Evolutionary conservation across 2,888 invertebrate species (phyloP).

Genomic region (Mayetiola destructor): DNA sequence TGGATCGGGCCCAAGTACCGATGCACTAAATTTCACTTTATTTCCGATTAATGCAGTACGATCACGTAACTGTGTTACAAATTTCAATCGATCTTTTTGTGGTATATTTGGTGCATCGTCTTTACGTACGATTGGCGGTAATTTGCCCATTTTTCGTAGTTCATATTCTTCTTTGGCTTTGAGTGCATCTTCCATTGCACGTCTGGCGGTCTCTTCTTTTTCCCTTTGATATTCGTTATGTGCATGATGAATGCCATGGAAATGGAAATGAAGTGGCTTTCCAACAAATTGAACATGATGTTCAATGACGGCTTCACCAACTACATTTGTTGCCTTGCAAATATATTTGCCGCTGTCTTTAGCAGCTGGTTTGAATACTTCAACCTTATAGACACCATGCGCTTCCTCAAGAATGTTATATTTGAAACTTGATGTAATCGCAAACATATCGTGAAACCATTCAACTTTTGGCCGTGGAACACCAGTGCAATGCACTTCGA

Average conservation of each 20-base stretch:
- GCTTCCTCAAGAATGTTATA: slow-evolving; percentile 33
- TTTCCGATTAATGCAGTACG: slow-evolving; percentile 61
- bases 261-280: slow-evolving; percentile 38
- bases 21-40: slow-evolving; percentile 61
- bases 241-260: slow-evolving; percentile 33
- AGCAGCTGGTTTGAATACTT: slow-evolving; percentile 40
- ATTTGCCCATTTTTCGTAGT: slow-evolving; percentile 18
- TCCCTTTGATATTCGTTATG: slow-evolving; percentile 28
- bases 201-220: slow-evolving; percentile 28
- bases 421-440: slow-evolving; percentile 30
- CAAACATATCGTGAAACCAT: slow-evolving; percentile 32
- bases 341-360: slow-evolving; percentile 52
- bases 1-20: slow-evolving; percentile 57
- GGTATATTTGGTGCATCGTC: slow-evolving; percentile 27
- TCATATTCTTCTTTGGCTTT: slow-evolving; percentile 32
- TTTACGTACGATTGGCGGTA: slow-evolving; percentile 19
- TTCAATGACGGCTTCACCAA: slow-evolving; percentile 41
- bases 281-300: slow-evolving; percentile 40
- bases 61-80: slow-evolving; percentile 63
- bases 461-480: slow-evolving; percentile 31
- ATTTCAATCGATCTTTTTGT: slow-evolving; percentile 36
- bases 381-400: slow-evolving; percentile 39
- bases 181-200: slow-evolving; percentile 32
- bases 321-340: slow-evolving; percentile 53
- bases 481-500: slow-evolving; percentile 39